A percentile compares a stretch with the other conserved stretches of the same genome.
phyloP scores from a whole-genome alignment of 1,140 invertebrate genomes.

The Drosophila chauvacae region DNA sequence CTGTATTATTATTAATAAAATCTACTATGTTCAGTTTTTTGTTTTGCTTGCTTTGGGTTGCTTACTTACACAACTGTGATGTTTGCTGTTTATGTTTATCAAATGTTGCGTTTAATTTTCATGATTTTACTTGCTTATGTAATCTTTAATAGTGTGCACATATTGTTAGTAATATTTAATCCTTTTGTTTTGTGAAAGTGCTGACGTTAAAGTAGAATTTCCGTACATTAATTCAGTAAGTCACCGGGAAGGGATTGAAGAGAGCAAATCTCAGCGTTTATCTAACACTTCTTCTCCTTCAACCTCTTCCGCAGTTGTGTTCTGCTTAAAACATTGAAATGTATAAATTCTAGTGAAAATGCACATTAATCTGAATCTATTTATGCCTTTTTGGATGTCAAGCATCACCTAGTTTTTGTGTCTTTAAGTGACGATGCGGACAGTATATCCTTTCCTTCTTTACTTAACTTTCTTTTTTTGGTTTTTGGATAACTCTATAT shows the following conservation, averaged over 20 bases:
- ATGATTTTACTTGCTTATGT: constrained; percentile 33
- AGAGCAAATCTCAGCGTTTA: background rate
- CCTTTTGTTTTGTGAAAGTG: constrained; percentile 30
- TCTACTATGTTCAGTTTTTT: constrained; percentile 74
- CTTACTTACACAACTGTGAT: constrained; percentile 51
- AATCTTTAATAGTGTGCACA: constrained; percentile 61
- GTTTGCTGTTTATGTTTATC: constrained; percentile 9
- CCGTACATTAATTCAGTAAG: constrained; percentile 10
- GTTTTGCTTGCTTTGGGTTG: constrained; percentile 43
- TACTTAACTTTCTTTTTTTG: constrained; percentile 29
- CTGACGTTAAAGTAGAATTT: constrained; percentile 34
- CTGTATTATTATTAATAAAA: constrained; percentile 61
- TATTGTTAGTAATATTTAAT: constrained; percentile 47
- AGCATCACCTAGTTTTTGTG: constrained; percentile 43
- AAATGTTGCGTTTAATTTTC: constrained; percentile 25
- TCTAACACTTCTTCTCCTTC: constrained; percentile 4
- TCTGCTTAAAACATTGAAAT: constrained; percentile 48
- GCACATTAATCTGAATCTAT: constrained; percentile 45
- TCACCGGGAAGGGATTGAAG: background rate
- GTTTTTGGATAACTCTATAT: constrained; percentile 68
- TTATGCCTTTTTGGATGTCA: constrained; percentile 28
- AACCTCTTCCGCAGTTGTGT: background rate
- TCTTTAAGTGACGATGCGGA: constrained; percentile 47
- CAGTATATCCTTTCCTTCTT: constrained; percentile 5
- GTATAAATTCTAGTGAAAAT: constrained; percentile 44